Base-by-base conservation (phyloP, 1,140 invertebrate genomes). In the Cylas formicarius region DNA sequence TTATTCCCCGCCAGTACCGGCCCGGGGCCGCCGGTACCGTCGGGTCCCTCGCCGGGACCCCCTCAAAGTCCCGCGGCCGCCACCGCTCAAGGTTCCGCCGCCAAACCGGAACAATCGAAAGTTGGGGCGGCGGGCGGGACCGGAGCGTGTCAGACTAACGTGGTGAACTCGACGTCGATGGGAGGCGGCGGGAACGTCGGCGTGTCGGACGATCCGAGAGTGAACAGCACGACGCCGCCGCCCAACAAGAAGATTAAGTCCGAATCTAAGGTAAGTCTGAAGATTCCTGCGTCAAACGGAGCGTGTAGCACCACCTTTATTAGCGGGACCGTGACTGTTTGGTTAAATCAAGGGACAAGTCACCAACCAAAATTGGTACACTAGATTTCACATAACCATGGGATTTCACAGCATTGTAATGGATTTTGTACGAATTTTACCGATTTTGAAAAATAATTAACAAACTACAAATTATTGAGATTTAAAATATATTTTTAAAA, bases 191-290 rank as follows among this genome's bases (percentile, higher is more conserved):
- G 70, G 72, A 60, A 70, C 72, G 27, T 61, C 58, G 24, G 67
- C 65, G 32, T 42, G 28, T 41, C 45, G 32, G 47, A 35, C 45
- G 43, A 35, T 20, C 47, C 44, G 24, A 16, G 60, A 60, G 21
- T 58, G 60, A 20, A 46, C 57, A 52, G 56, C 40, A 60, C 65
- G 40, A 71, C 75, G 55, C 75, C 78, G 41, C 78, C 78, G 14
- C 80, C 78, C 9, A 55, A 72, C 16, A 83, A 83, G 66, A 82
- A 81, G 64, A 57, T 75, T 48, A 82, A 82, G 71, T 16, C 11
- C 26, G 78, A 81, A 66, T 56, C 72, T 48, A 81, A 81, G 77
- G 78, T 80, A 70, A 67, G 31, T 13, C 17, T 35, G n/a, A n/a
- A n/a, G n/a, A n/a, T n/a, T n/a, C n/a, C n/a, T n/a, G n/a, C n/a